A percentile compares a stretch with the other conserved stretches of the same genome.
These are phyloP conservation scores for Ptychobarbus kaznakovi DNA, from an alignment of 2,797 vertebrate species.

Conservation along the genomic window DNA sequence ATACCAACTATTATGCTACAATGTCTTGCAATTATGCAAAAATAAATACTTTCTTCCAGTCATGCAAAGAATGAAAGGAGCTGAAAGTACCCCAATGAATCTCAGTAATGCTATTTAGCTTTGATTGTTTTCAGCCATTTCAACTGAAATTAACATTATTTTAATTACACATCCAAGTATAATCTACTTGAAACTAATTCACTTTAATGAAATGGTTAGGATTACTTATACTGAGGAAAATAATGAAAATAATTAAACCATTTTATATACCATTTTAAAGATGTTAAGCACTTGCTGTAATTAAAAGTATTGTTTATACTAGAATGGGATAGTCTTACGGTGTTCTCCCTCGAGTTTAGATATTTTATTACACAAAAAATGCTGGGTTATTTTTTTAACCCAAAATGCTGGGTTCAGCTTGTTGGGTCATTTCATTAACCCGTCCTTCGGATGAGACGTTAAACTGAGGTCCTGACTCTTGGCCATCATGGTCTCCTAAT, in stretches of 20 bases:
- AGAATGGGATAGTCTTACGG: no score
- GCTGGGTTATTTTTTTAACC: no score
- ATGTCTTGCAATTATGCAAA: neutral
- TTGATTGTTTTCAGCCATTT: neutral
- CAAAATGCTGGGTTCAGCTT: no score
- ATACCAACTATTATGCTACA: no score
- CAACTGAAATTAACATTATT: neutral
- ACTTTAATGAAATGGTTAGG: neutral
- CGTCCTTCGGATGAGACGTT: no score
- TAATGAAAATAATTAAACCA: neutral
- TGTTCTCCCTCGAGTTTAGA: neutral
- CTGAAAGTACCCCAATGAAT: neutral
- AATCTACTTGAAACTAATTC: neutral
- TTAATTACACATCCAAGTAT: neutral
- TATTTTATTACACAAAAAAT: no score
- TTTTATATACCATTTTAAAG: neutral
- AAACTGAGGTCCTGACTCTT: no score
- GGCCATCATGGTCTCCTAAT: no score
- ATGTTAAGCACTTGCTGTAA: neutral
- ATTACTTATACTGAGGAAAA: neutral
- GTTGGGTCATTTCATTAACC: no score
- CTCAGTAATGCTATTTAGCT: neutral
- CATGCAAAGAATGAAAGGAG: neutral
- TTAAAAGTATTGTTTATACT: neutral
- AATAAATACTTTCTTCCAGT: neutral